A percentile compares a stretch with the other conserved stretches of the same genome.
Conservation (phyloP, 1,140 invertebrate species). For the Eurosta solidaginis region DNA sequence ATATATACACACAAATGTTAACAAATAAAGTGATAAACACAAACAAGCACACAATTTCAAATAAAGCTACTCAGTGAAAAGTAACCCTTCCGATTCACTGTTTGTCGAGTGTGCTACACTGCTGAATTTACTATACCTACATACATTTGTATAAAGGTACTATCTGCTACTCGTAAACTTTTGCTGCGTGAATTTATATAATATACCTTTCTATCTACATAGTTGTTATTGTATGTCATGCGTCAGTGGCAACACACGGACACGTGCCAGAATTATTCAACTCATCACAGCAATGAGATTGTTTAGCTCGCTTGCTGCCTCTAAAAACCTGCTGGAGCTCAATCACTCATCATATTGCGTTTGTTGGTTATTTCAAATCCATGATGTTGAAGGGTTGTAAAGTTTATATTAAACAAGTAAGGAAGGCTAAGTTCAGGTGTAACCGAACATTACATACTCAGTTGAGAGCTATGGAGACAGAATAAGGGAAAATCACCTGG, state of each 20-base stretch:
- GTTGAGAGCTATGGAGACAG: too few species aligned
- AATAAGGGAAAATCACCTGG: too few species aligned
- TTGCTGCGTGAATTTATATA: neutral
- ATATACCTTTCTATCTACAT: neutral
- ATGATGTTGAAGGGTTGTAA: conserved; percentile 14
- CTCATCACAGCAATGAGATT: neutral
- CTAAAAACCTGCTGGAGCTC: neutral
- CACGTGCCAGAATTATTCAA: neutral
- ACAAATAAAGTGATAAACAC: too few species aligned
- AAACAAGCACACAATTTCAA: neutral
- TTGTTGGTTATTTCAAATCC: neutral
- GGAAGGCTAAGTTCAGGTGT: too few species aligned
- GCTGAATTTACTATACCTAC: too few species aligned
- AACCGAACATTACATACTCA: neutral
- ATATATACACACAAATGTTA: neutral
- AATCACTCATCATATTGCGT: neutral
- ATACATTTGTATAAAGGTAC: neutral
- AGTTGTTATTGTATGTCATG: neutral
- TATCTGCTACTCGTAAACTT: neutral
- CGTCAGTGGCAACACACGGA: neutral
- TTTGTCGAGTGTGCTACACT: neutral
- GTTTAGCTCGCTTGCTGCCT: neutral
- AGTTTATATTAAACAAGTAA: neutral
- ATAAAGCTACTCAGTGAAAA: neutral
- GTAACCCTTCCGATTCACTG: conserved; percentile 12